Evolutionary conservation across 2,797 vertebrate genomes (phyloP), one percentile per base, ranked within the genome.

Genomic region (Pelochelys cantorii): DNA sequence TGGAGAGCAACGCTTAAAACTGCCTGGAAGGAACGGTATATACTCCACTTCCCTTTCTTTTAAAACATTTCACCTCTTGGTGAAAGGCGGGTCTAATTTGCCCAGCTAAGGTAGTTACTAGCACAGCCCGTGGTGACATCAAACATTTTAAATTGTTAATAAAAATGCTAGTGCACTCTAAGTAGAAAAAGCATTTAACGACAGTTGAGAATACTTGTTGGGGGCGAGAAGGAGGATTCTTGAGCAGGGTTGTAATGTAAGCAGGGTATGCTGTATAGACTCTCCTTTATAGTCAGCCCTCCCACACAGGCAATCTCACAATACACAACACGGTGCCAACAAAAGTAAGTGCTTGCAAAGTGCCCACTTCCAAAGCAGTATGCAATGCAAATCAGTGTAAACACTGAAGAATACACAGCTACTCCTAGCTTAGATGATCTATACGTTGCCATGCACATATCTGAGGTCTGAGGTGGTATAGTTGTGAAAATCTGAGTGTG

Each of bases 161-260:
- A 5, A 2, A 12, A 23, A 7, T 4, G 15, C 29, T 0, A 0
- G 17, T 2, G 1, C 55, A 23, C 7, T 1, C 0, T 34, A 54
- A 82, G 87, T 2, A 48, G 82, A 23, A 84, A 71, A 25, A 2
- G 59, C 71, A 52, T 25, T 77, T 77, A 48, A 77, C 4, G 7
- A 77, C 42, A 15, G 13, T 23, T 12, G 18, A 34, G 60, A 75
- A 68, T 17, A 25, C 80, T 88, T 57, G 34, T 62, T 15, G 48
- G 42, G 31, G 60, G 20, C 53, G 29, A 75, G 77, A 56, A 81
- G 54, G 57, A 7, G 55, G n/a, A 59, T 81, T 88, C 56, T 75
- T 75, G 65, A 84, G 53, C 62, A 57, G 23, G 74, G 10, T 78
- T 80, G 53, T 79, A 81, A 68, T 85, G 37, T 62, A 88, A 84